Evolutionary conservation across 2,888 invertebrate species (phyloP), one percentile per base, ranked within the genome.

Genomic region (Leptopilina myrica): DNA sequence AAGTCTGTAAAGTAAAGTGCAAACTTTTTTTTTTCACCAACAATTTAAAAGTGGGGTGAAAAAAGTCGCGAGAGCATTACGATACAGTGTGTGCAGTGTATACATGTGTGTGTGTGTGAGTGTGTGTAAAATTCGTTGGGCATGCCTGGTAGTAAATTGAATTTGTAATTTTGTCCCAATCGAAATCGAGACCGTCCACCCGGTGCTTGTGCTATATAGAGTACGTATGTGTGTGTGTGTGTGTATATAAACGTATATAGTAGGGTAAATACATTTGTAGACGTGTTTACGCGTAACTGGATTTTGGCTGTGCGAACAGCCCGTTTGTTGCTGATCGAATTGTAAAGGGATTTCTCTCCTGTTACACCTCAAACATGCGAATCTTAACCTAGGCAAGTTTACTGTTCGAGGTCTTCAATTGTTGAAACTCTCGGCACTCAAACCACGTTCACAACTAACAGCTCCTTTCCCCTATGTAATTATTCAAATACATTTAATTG

Each of bases 91-190:
- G 33, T 33, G 5, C 33, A 33, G 20, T 20, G 20, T 20, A 20
- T 20, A 20, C 20, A 20, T 20, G 20, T 20, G 20, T 20, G 20
- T 33, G 33, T 12, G 69, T 20, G 20, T 20, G 20, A 2, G 33
- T 12, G 69, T 20, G 33, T 56, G 53, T 73, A 56, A 73, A 56
- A 73, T 83, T 82, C 81, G 78, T 76, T 77, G 81, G 65, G 64
- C 65, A 75, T 76, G 81, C 81, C 81, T 82, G 78, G 81, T 81
- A 79, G 80, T 81, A 84, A 84, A 84, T 84, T 84, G 82, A 81
- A 84, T 81, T 82, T 81, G 84, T 84, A 82, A 84, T 84, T 82
- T 81, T 79, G 80, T 78, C 80, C 82, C 80, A 79, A 82, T 82
- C 80, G 84, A 82, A 84, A 82, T 78, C 73, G 80, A 69, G 79